Evolutionary conservation across 2,113 vertebrate species (phyloP).

Genomic region (Phalacrocorax brasilianus): DNA sequence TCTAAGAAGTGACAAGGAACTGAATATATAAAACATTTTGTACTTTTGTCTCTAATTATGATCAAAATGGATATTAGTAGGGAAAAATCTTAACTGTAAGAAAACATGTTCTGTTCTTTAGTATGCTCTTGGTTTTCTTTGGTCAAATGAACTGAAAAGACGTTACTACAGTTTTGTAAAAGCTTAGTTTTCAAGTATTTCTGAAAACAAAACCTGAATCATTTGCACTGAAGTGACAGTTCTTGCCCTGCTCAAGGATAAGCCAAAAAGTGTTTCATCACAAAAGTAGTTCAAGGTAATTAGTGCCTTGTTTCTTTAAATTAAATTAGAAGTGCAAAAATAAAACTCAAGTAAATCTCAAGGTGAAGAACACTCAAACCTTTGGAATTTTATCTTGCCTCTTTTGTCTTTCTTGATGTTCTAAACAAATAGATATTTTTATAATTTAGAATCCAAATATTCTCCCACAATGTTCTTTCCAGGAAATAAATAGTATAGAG

Average conservation of each 20-base stretch:
- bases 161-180: background rate
- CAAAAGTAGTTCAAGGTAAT: slow-evolving; percentile 73
- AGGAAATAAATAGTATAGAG: background rate
- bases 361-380: slow-evolving; percentile 64
- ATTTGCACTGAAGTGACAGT: background rate
- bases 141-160: background rate
- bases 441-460: slow-evolving; percentile 6
- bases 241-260: slow-evolving; percentile 63
- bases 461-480: slow-evolving; percentile 6
- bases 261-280: slow-evolving; percentile 40
- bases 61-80: background rate
- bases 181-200: background rate
- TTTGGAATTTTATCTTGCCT: background rate
- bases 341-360: slow-evolving; percentile 66
- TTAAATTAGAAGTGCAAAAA: slow-evolving; percentile 59
- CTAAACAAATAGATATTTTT: slow-evolving; percentile 49
- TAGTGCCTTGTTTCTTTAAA: slow-evolving; percentile 66
- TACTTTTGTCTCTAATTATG: background rate
- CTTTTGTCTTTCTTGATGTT: slow-evolving; percentile 41
- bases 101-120: background rate
- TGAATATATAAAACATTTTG: background rate
- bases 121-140: background rate
- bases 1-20: background rate
- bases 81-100: background rate
- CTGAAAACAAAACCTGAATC: background rate